phyloP scores from a whole-genome alignment of 2,888 invertebrate genomes.

The Acleris cristana region DNA sequence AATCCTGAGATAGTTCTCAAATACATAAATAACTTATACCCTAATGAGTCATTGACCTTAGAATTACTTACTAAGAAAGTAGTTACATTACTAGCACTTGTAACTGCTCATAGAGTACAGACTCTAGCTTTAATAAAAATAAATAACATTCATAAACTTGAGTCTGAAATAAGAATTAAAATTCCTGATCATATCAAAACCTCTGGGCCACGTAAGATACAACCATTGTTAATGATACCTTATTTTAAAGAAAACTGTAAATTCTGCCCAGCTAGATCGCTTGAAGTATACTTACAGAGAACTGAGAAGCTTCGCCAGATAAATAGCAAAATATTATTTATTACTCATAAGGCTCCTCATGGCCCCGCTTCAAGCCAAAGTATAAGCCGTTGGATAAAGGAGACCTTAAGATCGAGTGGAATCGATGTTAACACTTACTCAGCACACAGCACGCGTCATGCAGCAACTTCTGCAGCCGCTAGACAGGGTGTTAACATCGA shows the following conservation, averaged over 20 bases:
- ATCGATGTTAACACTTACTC: neutral
- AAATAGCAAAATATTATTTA: neutral
- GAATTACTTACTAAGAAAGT: neutral
- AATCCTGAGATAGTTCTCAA: neutral
- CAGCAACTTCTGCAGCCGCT: too few relatives aligned
- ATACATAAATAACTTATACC: neutral
- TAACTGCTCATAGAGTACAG: neutral
- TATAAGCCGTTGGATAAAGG: neutral
- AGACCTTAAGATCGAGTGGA: neutral
- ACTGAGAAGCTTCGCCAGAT: neutral
- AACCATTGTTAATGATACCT: neutral
- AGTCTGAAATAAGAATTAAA: conserved; percentile 2
- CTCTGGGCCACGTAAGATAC: neutral
- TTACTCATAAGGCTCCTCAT: neutral
- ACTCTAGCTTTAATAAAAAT: neutral
- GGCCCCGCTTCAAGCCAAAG: too few relatives aligned
- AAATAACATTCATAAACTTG: conserved; percentile 1
- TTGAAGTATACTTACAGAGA: neutral
- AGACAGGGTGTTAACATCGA: too few relatives aligned
- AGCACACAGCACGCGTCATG: too few relatives aligned
- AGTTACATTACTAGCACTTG: neutral
- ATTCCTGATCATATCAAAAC: conserved; percentile 1
- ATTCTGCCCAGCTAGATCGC: neutral
- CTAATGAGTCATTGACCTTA: conserved; percentile 3
- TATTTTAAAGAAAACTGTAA: neutral